Evolutionary conservation across 2,113 vertebrate genomes (phyloP).

Genomic region (Lichenostomus cassidix): DNA sequence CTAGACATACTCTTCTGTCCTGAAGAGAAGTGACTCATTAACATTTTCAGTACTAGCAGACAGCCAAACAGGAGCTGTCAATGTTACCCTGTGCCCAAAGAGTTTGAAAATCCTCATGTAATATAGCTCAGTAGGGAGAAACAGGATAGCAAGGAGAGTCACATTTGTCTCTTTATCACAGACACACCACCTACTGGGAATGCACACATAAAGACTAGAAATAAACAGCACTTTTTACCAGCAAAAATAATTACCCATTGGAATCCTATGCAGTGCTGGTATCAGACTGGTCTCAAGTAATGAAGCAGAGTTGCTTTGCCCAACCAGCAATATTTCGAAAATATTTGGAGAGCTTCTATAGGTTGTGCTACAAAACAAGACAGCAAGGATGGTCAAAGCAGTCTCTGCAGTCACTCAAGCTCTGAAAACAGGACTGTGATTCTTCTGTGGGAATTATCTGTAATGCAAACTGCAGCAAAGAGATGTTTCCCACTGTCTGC

Average conservation of each 20-base stretch:
- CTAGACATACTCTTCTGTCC: not conserved
- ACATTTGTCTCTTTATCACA: not conserved
- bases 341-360: not conserved
- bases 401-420: not conserved
- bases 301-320: not conserved
- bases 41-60: not conserved
- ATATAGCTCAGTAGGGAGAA: not conserved
- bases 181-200: not conserved
- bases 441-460: not conserved
- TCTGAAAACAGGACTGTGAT: not conserved
- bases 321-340: not conserved
- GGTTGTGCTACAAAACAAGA: not conserved
- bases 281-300: not conserved
- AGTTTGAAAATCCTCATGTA: not conserved
- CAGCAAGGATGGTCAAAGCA: not conserved
- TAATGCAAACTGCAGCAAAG: not conserved
- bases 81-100: not conserved
- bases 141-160: not conserved
- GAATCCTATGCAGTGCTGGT: not conserved
- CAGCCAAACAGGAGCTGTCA: not conserved
- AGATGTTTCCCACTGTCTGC: not conserved
- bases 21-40: not conserved
- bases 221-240: not conserved
- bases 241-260: not conserved
- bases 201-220: not conserved